Conservation (phyloP, 2,888 invertebrate genomes). For the Hetaerina titia region DNA sequence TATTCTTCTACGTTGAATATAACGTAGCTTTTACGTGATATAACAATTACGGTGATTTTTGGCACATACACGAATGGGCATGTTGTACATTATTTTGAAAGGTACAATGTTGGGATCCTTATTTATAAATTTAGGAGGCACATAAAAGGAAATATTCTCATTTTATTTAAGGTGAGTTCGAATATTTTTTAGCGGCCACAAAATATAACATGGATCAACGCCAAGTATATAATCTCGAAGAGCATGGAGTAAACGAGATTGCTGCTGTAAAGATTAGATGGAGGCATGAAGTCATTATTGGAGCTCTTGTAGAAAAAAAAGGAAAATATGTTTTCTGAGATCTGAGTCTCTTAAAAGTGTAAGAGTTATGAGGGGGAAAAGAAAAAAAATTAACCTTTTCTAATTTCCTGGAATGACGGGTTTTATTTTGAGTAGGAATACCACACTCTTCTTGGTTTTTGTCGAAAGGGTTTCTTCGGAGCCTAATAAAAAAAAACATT, state of each 20-base stretch:
- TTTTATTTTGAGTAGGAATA: background rate
- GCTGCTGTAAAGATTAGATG: background rate
- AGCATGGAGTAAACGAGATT: background rate
- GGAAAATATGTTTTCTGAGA: background rate
- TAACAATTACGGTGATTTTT: too few relatives aligned
- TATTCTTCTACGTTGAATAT: too few relatives aligned
- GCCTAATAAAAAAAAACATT: background rate
- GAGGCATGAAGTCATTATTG: background rate
- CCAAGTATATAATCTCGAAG: background rate
- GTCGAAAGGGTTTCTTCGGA: background rate
- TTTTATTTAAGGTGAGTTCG: background rate
- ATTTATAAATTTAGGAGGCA: too few relatives aligned
- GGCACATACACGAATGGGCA: too few relatives aligned
- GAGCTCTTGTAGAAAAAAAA: background rate
- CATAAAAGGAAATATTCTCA: background rate
- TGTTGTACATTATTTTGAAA: too few relatives aligned
- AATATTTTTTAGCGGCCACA: background rate
- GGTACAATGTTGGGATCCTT: too few relatives aligned
- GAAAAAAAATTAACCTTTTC: background rate
- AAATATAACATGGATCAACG: background rate
- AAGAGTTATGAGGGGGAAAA: background rate
- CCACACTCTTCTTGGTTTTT: background rate
- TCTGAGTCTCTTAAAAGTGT: background rate
- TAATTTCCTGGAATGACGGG: background rate
- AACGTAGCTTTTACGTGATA: too few relatives aligned